Evolutionary conservation across 2,888 invertebrate genomes (phyloP), one percentile per base, ranked within the genome.

Genomic region (Megaustenia siamemsis): DNA sequence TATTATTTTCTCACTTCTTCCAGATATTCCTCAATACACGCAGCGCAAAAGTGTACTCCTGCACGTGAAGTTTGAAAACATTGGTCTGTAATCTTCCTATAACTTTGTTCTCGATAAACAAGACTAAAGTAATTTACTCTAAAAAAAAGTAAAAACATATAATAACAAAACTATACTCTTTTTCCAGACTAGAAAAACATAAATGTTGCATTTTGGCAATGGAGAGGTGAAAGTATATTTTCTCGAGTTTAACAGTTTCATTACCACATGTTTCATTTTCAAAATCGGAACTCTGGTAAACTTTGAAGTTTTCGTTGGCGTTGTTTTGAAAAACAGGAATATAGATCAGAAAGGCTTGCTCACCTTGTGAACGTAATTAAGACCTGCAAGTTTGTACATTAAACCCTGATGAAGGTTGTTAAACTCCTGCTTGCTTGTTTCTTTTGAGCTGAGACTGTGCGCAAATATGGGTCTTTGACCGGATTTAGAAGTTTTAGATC

Each of bases 291-390:
- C 43, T 45, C 71, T 43, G 43, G 35, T 73, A 12, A 28, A 49
- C 45, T 49, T 28, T 73, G 32, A 73, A 73, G 35, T 15, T 18
- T 12, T 73, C 32, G 5, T 18, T 73, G 45, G 24, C 8, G 49
- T 73, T 73, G 49, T 49, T 73, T 73, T 32, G 32, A 45, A 49
- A 18, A 49, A 35, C 49, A 73, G 73, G 73, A 49, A 73, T 49
- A 73, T 1, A 73, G 71, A 73, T 73, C 45, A 45, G 45, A 15
- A n/a, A 73, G 66, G n/a, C 35, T 32, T 32, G 6, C 18, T 49
- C 49, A 32, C 35, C 49, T 49, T 73, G 15, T 73, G 73, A 73
- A 32, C 21, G 73, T 10, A 49, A 73, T 73, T 32, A 73, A 28
- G 49, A 18, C 40, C 49, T 28, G 28, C 32, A 15, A 28, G 15